Conservation (phyloP, 2,113 vertebrate species). For the Formicarius rufipectus region DNA sequence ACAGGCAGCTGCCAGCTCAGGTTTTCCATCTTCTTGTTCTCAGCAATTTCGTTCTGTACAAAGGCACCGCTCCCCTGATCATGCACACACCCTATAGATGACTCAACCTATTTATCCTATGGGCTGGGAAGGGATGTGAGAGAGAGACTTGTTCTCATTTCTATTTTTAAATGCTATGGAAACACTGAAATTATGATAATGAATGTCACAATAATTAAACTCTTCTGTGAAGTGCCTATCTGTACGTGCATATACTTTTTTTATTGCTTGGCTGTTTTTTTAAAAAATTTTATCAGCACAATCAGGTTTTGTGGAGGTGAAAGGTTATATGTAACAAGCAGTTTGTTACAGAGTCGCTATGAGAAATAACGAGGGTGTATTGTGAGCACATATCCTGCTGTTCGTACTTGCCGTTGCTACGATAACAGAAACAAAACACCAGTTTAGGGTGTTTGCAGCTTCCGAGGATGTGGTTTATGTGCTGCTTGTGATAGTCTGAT, state of each 20-base stretch:
- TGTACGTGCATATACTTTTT: neutral
- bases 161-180: neutral
- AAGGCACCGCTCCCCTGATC: neutral
- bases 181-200: neutral
- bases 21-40: neutral
- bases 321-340: neutral
- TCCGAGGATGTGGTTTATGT: slow-evolving; percentile 44
- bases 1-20: neutral
- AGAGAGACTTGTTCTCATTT: neutral
- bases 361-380: neutral
- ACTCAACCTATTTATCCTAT: slow-evolving; percentile 41
- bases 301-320: neutral
- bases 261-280: neutral
- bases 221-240: neutral
- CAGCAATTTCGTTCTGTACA: neutral
- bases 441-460: slow-evolving; percentile 15
- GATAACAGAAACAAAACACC: slow-evolving; percentile 59
- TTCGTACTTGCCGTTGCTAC: slow-evolving; percentile 33
- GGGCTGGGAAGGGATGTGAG: neutral
- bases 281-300: neutral
- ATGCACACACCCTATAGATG: slow-evolving; percentile 7
- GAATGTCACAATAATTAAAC: neutral
- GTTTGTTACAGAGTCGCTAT: neutral
- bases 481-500: neutral
- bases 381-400: slow-evolving; percentile 3